These are phyloP conservation scores for Irena cyanogastra DNA, from an alignment of 2,113 vertebrate genomes.

Conservation along the genomic window DNA sequence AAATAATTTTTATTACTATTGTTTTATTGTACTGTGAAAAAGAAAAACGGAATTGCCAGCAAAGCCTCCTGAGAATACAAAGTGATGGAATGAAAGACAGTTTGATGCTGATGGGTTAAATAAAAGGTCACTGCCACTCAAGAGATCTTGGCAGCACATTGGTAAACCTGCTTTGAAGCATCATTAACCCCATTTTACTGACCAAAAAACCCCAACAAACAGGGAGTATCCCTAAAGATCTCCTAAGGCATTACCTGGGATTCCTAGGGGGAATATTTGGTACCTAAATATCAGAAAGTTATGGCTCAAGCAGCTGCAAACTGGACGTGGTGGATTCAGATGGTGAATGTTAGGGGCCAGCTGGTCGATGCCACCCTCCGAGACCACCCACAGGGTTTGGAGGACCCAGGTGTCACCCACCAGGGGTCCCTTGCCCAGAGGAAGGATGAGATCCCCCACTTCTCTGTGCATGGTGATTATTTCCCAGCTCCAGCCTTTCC, in stretches of 20 bases:
- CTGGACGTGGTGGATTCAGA: neutral
- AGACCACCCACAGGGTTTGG: neutral
- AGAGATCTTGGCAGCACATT: neutral
- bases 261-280: neutral
- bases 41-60: neutral
- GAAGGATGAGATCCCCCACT: neutral
- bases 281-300: neutral
- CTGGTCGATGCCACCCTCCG: neutral
- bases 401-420: neutral
- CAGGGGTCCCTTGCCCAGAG: neutral
- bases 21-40: constrained; percentile 6
- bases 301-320: neutral
- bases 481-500: neutral
- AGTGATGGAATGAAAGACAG: constrained; percentile 58
- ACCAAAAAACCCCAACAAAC: neutral
- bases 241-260: neutral
- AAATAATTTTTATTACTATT: constrained; percentile 63
- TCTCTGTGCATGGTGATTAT: fast-evolving
- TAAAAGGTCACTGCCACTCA: constrained; percentile 37
- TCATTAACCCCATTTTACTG: constrained; percentile 15
- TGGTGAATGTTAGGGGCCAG: neutral
- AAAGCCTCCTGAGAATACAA: neutral
- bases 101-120: constrained; percentile 48
- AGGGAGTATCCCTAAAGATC: neutral
- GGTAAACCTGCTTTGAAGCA: neutral